A percentile compares a stretch with the other conserved stretches of the same genome.
phyloP scores from a whole-genome alignment of 2,797 vertebrate genomes.

The Phyllotis vaccarum region DNA sequence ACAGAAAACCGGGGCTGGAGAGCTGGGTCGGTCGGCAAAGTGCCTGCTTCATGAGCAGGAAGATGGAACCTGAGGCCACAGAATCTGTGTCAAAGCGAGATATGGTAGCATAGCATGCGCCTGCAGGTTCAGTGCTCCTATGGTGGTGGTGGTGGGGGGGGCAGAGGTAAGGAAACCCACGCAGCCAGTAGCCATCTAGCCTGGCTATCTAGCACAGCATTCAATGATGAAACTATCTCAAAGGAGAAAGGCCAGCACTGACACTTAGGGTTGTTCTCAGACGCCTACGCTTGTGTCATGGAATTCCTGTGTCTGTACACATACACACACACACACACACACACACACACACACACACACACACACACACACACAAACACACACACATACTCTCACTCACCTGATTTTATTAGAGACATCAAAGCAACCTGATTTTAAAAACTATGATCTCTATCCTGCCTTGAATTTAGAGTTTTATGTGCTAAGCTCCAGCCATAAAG shows the following conservation, averaged over 20 bases:
- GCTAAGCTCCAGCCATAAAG: neutral
- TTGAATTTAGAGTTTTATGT: neutral
- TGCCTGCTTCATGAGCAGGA: neutral
- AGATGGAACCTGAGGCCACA: too few species aligned
- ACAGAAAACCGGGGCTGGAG: neutral
- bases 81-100: neutral
- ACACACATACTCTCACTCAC: neutral
- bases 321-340: neutral
- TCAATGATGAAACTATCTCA: neutral
- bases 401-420: neutral
- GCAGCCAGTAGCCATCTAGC: neutral
- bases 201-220: neutral
- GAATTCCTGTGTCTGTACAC: neutral
- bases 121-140: neutral
- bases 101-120: neutral
- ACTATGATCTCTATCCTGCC: neutral
- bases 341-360: neutral
- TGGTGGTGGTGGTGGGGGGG: neutral
- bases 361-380: neutral
- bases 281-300: too few species aligned
- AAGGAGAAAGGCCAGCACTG: too few species aligned
- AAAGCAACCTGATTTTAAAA: neutral
- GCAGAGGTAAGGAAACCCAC: neutral
- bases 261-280: too few species aligned
- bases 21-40: neutral